These are phyloP conservation scores for Megathymus violae DNA, from an alignment of 1,140 invertebrate species.

Conservation along the genomic window DNA sequence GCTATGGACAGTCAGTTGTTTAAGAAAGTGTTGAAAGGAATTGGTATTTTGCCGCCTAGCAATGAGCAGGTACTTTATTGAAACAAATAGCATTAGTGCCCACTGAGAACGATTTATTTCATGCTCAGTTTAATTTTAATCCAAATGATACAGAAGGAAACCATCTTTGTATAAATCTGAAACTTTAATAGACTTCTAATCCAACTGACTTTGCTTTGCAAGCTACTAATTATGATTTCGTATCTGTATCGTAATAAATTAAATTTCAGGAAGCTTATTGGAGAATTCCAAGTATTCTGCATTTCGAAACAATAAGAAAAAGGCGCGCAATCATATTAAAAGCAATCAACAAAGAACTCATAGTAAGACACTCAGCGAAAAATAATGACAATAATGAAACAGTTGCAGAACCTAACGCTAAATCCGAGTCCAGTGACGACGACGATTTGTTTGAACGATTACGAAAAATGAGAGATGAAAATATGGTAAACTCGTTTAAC, in stretches of 20 bases:
- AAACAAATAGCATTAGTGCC: too few species aligned
- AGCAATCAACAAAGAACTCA: conserved; percentile 68
- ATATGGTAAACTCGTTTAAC: conserved; percentile 15
- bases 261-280: conserved; percentile 84
- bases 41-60: conserved; percentile 85
- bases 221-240: too few species aligned
- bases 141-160: too few species aligned
- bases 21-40: conserved; percentile 83
- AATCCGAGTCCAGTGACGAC: conserved; percentile 66
- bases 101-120: too few species aligned
- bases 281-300: conserved; percentile 85
- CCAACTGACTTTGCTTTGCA: too few species aligned
- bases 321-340: conserved; percentile 71
- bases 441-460: conserved; percentile 71
- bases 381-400: background rate
- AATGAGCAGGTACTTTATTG: conserved; percentile 85
- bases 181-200: too few species aligned
- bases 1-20: conserved; percentile 86
- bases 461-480: conserved; percentile 59
- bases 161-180: too few species aligned
- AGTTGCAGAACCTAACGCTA: conserved; percentile 19
- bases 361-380: conserved; percentile 48
- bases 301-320: conserved; percentile 70
- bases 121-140: too few species aligned
- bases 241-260: too few species aligned